phyloP scores from a whole-genome alignment of 1,140 invertebrate species.

The Sminthurinus signatus region DNA sequence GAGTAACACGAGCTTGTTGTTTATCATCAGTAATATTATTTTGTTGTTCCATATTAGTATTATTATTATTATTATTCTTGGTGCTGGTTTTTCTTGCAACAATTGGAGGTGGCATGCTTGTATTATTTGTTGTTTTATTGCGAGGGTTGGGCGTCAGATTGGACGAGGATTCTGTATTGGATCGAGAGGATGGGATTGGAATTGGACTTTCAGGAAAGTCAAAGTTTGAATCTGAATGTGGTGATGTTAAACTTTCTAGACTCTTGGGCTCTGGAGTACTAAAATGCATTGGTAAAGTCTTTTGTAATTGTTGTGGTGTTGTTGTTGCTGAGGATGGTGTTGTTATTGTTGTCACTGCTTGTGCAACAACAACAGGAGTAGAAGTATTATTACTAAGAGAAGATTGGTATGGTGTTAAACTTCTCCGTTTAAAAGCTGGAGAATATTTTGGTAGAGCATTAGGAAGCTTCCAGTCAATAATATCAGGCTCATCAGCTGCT shows the following conservation, averaged over 20 bases:
- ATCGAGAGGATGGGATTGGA: constrained; percentile 7
- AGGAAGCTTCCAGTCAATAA: constrained; percentile 35
- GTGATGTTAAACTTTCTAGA: constrained; percentile 56
- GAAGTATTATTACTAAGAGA: constrained; percentile 40
- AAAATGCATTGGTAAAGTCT: not conserved
- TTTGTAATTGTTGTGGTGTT: constrained; percentile 39
- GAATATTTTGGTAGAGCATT: constrained; percentile 65
- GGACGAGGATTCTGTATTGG: too few species aligned
- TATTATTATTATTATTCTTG: constrained; percentile 16
- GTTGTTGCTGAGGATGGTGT: constrained; percentile 47
- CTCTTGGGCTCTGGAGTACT: constrained; percentile 50
- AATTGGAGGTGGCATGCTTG: not conserved
- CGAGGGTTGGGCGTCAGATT: too few species aligned
- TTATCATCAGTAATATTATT: constrained; percentile 6
- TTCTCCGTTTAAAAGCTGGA: constrained; percentile 72
- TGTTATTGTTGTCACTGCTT: constrained; percentile 42
- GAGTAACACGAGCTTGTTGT: not conserved
- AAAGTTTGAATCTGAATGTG: constrained; percentile 52
- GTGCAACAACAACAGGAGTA: constrained; percentile 36
- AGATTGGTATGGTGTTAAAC: constrained; percentile 57
- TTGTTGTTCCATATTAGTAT: constrained; percentile 12
- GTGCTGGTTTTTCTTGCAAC: constrained; percentile 1
- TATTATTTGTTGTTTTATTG: constrained; percentile 9
- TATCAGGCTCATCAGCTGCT: constrained; percentile 13
- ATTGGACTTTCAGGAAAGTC: constrained; percentile 52